Conservation (phyloP, 92 coral and sea anemone genomes). For the Actinernus sp. region DNA sequence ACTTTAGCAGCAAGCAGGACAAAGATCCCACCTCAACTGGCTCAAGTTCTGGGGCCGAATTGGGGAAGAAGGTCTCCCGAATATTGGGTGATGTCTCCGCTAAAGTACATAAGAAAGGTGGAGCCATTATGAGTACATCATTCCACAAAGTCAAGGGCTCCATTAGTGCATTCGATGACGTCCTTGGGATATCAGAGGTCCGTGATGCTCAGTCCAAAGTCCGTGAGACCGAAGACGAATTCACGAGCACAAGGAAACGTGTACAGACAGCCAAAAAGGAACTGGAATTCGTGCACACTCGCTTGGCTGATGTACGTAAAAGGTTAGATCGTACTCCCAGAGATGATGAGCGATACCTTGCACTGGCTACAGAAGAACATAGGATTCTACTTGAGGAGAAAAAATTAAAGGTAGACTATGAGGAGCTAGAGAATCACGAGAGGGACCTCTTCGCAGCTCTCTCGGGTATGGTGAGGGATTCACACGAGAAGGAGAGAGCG, state of each 20-base stretch:
- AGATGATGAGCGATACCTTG: conserved; percentile 93
- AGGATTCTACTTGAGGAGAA: conserved; percentile 84
- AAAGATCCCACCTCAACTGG: no score
- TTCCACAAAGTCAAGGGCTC: conserved; percentile 49
- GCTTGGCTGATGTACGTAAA: conserved; percentile 79
- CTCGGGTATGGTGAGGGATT: conserved; percentile 88
- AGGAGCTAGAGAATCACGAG: conserved; percentile 72
- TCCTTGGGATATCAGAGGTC: conserved; percentile 94
- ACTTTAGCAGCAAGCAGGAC: no score
- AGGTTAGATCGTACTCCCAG: conserved; percentile 92
- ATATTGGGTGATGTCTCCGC: no score
- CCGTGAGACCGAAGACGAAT: conserved; percentile 82
- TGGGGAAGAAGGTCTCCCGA: no score
- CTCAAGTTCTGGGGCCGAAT: no score
- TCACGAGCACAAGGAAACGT: conserved; percentile 72
- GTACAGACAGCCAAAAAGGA: conserved; percentile 74
- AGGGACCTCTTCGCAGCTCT: conserved; percentile 90
- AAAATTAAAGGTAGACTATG: conserved; percentile 71
- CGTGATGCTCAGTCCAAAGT: conserved; percentile 85
- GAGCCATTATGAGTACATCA: conserved; percentile 22
- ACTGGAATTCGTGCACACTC: conserved; percentile 65
- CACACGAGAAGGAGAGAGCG: conserved; percentile 95
- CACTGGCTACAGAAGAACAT: conserved; percentile 95
- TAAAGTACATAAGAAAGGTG: conserved; percentile 29
- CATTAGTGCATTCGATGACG: conserved; percentile 72